These are phyloP conservation scores for Himantopus leucocephalus DNA, from an alignment of 2,113 vertebrate species.

Conservation along the genomic window DNA sequence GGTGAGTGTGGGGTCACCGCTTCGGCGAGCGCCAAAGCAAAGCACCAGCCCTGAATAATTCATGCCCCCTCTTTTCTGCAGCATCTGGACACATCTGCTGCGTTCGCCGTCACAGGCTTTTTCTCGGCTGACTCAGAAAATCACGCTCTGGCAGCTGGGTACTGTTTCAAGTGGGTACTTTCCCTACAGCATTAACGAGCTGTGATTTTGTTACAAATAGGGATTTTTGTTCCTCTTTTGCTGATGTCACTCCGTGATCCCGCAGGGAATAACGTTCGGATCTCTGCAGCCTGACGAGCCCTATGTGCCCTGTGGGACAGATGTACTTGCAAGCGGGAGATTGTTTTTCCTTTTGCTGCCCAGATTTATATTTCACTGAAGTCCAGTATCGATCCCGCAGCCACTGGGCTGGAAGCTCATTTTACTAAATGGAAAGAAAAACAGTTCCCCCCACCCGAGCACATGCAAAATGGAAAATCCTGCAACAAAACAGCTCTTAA, in stretches of 20 bases:
- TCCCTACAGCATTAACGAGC: background rate
- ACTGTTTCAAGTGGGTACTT: slow-evolving; percentile 46
- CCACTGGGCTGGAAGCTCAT: slow-evolving; percentile 24
- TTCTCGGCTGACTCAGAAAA: slow-evolving; percentile 6
- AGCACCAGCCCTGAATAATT: slow-evolving; percentile 68
- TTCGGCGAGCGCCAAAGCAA: accelerated
- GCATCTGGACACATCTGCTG: slow-evolving; percentile 48
- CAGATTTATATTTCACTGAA: slow-evolving; percentile 50
- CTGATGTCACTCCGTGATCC: slow-evolving; percentile 41
- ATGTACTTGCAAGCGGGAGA: slow-evolving; percentile 13
- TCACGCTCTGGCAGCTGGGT: slow-evolving; percentile 18
- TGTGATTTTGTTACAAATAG: slow-evolving; percentile 43
- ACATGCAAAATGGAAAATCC: slow-evolving; percentile 14
- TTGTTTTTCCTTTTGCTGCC: slow-evolving; percentile 56
- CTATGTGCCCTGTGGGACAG: slow-evolving; percentile 36
- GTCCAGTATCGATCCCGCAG: slow-evolving; percentile 34
- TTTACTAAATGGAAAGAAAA: slow-evolving; percentile 57
- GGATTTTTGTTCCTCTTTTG: slow-evolving; percentile 45
- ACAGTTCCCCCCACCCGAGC: slow-evolving; percentile 31
- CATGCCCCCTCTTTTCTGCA: background rate
- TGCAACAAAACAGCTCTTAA: background rate
- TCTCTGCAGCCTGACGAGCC: slow-evolving; percentile 29
- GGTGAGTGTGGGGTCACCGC: background rate
- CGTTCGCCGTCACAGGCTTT: accelerated
- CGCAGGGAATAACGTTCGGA: background rate